A percentile compares a stretch with the other conserved stretches of the same genome.
Evolutionary conservation across 2,888 invertebrate species (phyloP).

Genomic region (Clusia tigrina): DNA sequence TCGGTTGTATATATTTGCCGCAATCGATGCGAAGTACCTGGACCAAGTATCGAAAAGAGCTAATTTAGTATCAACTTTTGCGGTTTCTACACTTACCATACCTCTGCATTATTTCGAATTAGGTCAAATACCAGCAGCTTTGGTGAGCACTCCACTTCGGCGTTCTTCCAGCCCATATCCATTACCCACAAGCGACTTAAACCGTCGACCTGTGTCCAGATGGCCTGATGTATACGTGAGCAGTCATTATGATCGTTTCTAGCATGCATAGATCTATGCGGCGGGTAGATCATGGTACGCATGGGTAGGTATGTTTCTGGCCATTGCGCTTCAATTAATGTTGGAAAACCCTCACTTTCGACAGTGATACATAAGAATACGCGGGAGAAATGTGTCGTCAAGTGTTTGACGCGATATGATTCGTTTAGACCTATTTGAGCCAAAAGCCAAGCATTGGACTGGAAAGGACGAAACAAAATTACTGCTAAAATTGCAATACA

Average conservation of each 20-base stretch:
- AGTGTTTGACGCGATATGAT: conserved; percentile 54
- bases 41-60: background rate
- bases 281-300: conserved; percentile 49
- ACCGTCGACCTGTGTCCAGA: conserved; percentile 58
- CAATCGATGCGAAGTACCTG: conserved; percentile 54
- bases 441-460: conserved; percentile 47
- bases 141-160: conserved; percentile 43
- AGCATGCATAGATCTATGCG: conserved; percentile 45
- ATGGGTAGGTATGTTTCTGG: conserved; percentile 51
- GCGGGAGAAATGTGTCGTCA: conserved; percentile 55
- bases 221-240: conserved; percentile 52
- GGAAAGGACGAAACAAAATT: too few species aligned
- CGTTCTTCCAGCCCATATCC: conserved; percentile 49
- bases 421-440: conserved; percentile 52
- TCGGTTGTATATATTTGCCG: conserved; percentile 41
- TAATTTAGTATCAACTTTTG: background rate
- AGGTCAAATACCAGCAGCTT: conserved; percentile 57
- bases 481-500: too few species aligned
- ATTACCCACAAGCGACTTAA: conserved; percentile 58
- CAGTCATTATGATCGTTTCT: conserved; percentile 46
- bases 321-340: conserved; percentile 57
- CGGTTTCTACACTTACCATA: conserved; percentile 25
- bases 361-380: conserved; percentile 56
- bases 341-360: conserved; percentile 46
- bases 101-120: conserved; percentile 53